Evolutionary conservation across 2,797 vertebrate species (phyloP), one percentile per base, ranked within the genome.

Genomic region (Typhlichthys eigenmanni): DNA sequence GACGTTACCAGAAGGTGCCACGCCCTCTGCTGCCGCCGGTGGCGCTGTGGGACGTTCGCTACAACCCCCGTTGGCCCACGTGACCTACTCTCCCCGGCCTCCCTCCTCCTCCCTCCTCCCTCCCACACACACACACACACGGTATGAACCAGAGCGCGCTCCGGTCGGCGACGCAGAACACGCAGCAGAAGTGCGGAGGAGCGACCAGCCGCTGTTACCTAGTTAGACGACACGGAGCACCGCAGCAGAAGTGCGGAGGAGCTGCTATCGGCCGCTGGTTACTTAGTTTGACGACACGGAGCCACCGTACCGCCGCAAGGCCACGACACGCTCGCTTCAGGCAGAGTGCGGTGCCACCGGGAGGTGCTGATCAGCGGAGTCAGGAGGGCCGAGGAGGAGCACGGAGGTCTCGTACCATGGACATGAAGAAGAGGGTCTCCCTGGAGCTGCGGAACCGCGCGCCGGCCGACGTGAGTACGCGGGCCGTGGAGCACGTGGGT

Each of bases 371-470:
- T 34, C 34, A 34, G 34, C 34, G 34, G 34, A 34, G 34, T 7
- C 34, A 34, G 34, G 5, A 34, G 34, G 34, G 7, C 34, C 34
- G 34, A 34, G 34, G 34, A 34, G 34, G 5, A 5, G 34, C 34
- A 5, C 7, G 34, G 5, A 34, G 34, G 34, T 34, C 34, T 7
- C 5, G 77, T 79, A 91, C 87, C 72, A 96, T 96, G 94, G 93
- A 95, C 64, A 95, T 97, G 93, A 93, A 94, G 85, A 95, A 92
- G 83, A 89, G 94, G 85, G 94, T 97, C 72, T 92, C 92, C 60
- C 77, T 95, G 84, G 95, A 96, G 68, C 90, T 96, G 71, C 87
- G 94, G 84, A 94, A 96, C 91, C 92, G 93, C 86, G 93, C 94
- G 32, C 95, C 95, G 56, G 89, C 93, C 17, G 95, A 96, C 62